A percentile compares a stretch with the other conserved stretches of the same genome.
Conservation (phyloP, 1,140 invertebrate genomes). For the Drosophila teissieri region DNA sequence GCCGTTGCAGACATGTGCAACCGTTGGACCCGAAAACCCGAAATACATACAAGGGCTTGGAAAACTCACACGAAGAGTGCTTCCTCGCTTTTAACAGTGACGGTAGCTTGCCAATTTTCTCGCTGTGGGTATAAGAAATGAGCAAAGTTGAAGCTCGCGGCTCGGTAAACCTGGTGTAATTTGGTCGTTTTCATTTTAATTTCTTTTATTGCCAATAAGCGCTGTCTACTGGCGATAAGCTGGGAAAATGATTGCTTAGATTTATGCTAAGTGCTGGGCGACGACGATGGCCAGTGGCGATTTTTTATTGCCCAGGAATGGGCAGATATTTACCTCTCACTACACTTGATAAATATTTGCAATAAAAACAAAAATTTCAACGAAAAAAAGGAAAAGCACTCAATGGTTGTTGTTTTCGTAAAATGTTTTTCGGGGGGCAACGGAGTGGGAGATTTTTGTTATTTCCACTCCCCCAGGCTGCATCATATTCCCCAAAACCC, state of each 20-base stretch:
- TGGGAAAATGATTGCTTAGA: slow-evolving; percentile 33
- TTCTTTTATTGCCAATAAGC: slow-evolving; percentile 42
- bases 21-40: slow-evolving; percentile 36
- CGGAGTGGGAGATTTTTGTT: slow-evolving; percentile 31
- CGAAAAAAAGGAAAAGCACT: slow-evolving; percentile 32
- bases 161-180: slow-evolving; percentile 8
- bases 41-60: slow-evolving; percentile 11
- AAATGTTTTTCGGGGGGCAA: slow-evolving; percentile 22
- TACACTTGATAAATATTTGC: slow-evolving; percentile 44
- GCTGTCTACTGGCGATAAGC: slow-evolving; percentile 29
- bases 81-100: slow-evolving; percentile 22
- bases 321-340: slow-evolving; percentile 13
- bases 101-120: slow-evolving; percentile 40
- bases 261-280: slow-evolving; percentile 52
- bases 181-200: slow-evolving; percentile 26
- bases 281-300: slow-evolving; percentile 21
- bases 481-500: slow-evolving; percentile 7
- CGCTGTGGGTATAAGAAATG: slow-evolving; percentile 2
- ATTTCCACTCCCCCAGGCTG: slow-evolving; percentile 24
- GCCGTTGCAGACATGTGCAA: slow-evolving; percentile 58
- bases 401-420: slow-evolving; percentile 29
- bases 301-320: slow-evolving; percentile 47
- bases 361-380: slow-evolving; percentile 49
- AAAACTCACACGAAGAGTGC: slow-evolving; percentile 19
- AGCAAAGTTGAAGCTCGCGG: slow-evolving; percentile 14